Percentiles rank a stretch among this genome's conserved stretches.
phyloP scores from a whole-genome alignment of 1,140 invertebrate genomes.

The Heliconius hewitsoni region DNA sequence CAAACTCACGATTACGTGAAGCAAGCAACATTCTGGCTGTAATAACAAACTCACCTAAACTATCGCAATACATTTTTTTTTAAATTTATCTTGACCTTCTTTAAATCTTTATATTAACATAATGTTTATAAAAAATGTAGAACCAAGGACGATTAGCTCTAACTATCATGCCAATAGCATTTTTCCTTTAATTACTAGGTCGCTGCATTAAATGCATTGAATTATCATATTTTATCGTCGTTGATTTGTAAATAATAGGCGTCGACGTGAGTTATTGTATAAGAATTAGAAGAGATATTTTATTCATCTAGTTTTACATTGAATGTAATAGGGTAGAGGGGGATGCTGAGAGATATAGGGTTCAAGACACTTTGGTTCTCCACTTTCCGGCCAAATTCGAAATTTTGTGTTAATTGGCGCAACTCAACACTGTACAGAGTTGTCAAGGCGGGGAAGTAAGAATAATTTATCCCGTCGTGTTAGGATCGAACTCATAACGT shows the following conservation, averaged over 20 bases:
- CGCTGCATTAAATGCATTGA: not conserved
- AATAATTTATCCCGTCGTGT: too few species aligned
- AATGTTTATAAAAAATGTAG: slow-evolving; percentile 2
- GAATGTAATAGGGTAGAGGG: too few species aligned
- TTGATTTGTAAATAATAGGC: slow-evolving; percentile 5
- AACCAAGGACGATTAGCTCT: not conserved
- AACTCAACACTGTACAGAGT: too few species aligned
- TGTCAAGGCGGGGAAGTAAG: too few species aligned
- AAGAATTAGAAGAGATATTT: not conserved
- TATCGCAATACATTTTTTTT: not conserved
- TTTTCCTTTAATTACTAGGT: slow-evolving; percentile 8
- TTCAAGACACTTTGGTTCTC: too few species aligned
- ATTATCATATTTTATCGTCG: slow-evolving; percentile 6
- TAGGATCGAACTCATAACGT: too few species aligned
- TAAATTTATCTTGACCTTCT: not conserved
- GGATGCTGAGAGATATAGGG: too few species aligned
- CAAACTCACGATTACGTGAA: not conserved
- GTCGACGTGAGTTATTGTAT: not conserved
- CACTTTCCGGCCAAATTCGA: too few species aligned
- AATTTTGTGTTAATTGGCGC: too few species aligned
- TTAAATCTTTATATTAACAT: not conserved
- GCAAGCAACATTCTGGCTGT: not conserved
- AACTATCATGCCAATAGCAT: not conserved
- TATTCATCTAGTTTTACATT: too few species aligned
- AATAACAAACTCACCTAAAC: not conserved